A percentile compares a stretch with the other conserved stretches of the same genome.
phyloP scores from a whole-genome alignment of 2,797 vertebrate genomes.

The Hoplostethus mediterraneus region DNA sequence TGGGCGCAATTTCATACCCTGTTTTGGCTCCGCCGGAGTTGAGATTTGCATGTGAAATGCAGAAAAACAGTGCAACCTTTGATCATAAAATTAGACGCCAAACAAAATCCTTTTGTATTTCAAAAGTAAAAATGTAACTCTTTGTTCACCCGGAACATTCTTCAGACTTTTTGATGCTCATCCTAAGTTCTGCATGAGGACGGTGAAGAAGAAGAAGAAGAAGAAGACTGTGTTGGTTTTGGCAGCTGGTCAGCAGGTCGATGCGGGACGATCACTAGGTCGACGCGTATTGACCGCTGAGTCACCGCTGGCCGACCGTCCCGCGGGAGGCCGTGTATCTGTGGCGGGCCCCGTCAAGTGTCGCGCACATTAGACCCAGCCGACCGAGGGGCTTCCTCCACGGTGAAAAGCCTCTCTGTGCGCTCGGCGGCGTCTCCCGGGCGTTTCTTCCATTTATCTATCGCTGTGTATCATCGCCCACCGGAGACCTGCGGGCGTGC shows the following conservation, averaged over 20 bases:
- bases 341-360: conserved; percentile 44
- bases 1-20: not conserved
- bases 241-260: conserved; percentile 56
- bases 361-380: conserved; percentile 48
- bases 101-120: not conserved
- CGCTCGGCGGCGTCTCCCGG: conserved; percentile 24
- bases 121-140: not conserved
- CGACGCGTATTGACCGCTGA: conserved; percentile 63
- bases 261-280: conserved; percentile 54
- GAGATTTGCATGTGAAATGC: not conserved
- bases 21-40: not conserved
- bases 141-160: not conserved
- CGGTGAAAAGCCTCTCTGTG: conserved; percentile 13
- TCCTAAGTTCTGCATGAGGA: not conserved
- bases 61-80: not conserved
- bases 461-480: conserved; percentile 25
- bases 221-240: conserved; percentile 14
- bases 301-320: conserved; percentile 57
- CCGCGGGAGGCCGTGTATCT: conserved; percentile 54
- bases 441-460: conserved; percentile 31
- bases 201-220: conserved; percentile 5
- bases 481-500: conserved; percentile 12
- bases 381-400: conserved; percentile 53
- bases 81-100: not conserved
- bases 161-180: not conserved